Base-by-base conservation (phyloP, 37 sponge, comb jelly and placozoan species). In the Spongilla lacustris region DNA sequence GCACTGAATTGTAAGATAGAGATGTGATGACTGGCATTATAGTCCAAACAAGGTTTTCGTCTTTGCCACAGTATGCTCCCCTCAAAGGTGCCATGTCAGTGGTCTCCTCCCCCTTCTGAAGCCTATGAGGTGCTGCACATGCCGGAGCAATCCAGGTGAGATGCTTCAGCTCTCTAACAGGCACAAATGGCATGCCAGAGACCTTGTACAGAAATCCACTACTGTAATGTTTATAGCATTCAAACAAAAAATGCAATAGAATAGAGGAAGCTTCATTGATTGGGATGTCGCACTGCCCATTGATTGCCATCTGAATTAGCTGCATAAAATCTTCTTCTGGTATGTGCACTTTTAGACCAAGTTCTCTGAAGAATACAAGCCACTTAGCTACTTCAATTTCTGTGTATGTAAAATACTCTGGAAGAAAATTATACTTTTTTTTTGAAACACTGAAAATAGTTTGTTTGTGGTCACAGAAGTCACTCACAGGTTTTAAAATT, bases 21-120 rank as follows among this genome's bases (percentile, higher is more conserved):
- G n/a, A n/a, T n/a, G 24, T 0, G 17, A 85, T 33, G 36, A 86
- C 75, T 38, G 91, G 91, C 50, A 70, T 85, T 14, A 91, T 77
- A n/a, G 91, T 85, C 91, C 91, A 91, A 24, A 91, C 13, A 19
- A 86, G 74, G 22, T 68, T 25, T 58, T 58, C 58, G 1, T 6
- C 21, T 10, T 17, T 58, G 19, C 58, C 58, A 58, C 21, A 17
- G 58, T 14, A 58, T 58, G 58, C 4, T 17, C 58, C 58, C 1
- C 58, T 58, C 58, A 58, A 58, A 17, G 19, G 1, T 58, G 58
- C 58, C 58, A 58, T 58, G 14, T 34, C 23, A 8, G 66, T 81
- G 0, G 74, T 30, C 31, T 67, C 19, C 21, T 69, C 50, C 19
- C 26, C 17, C 19, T 21, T 30, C 27, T 24, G 71, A 79, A 25